phyloP scores from a whole-genome alignment of 2,113 vertebrate species.

The Saimiri boliviensis region DNA sequence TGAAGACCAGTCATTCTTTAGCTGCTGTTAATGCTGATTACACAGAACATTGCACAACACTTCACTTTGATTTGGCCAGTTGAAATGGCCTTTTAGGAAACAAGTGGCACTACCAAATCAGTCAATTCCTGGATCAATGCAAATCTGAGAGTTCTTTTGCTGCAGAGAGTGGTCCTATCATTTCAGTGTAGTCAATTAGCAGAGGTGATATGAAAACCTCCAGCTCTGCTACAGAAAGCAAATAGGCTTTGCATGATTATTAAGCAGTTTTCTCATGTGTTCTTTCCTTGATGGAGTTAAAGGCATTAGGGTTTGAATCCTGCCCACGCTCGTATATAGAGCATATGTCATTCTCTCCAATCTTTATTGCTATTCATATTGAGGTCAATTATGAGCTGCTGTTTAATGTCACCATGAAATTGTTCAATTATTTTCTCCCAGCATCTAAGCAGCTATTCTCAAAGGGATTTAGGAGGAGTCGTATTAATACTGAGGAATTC shows the following conservation, averaged over 20 bases:
- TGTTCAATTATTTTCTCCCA: slow-evolving; percentile 80
- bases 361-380: slow-evolving; percentile 79
- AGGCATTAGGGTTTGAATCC: slow-evolving; percentile 66
- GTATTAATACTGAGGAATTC: slow-evolving; percentile 70
- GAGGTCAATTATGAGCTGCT: slow-evolving; percentile 82
- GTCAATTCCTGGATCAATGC: slow-evolving; percentile 47
- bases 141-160: background rate
- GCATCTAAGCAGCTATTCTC: slow-evolving; percentile 77
- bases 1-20: slow-evolving; percentile 34
- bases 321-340: slow-evolving; percentile 59
- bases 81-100: slow-evolving; percentile 62
- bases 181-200: slow-evolving; percentile 26
- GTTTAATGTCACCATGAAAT: slow-evolving; percentile 82
- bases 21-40: slow-evolving; percentile 34
- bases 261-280: slow-evolving; percentile 46
- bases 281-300: slow-evolving; percentile 67
- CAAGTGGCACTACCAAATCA: slow-evolving; percentile 24
- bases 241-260: slow-evolving; percentile 10
- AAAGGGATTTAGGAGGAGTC: slow-evolving; percentile 72
- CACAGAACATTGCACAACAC: slow-evolving; percentile 42
- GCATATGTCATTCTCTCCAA: slow-evolving; percentile 75
- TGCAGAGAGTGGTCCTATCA: background rate
- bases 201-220: slow-evolving; percentile 24
- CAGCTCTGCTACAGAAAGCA: background rate
- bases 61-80: slow-evolving; percentile 49